phyloP scores from a whole-genome alignment of 2,888 invertebrate genomes.

The Drosophila cracens region DNA sequence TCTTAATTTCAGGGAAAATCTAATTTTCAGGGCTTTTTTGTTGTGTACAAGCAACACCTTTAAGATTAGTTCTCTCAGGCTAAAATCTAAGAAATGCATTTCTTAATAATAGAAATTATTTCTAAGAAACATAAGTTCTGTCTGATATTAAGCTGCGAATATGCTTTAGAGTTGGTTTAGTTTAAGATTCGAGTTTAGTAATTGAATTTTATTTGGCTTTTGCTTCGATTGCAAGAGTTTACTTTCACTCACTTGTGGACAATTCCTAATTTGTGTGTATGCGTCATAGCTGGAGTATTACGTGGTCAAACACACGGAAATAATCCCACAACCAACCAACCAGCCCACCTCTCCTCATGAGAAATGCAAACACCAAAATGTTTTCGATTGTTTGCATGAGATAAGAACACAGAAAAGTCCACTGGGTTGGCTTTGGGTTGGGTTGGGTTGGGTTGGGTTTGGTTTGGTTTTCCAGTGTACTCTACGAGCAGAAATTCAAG shows the following conservation, averaged over 20 bases:
- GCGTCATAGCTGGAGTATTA: neutral
- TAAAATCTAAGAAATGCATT: neutral
- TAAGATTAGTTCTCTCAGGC: neutral
- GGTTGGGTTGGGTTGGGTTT: neutral
- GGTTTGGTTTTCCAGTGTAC: neutral
- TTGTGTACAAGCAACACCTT: too few species aligned
- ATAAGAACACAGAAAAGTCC: slow-evolving; percentile 38
- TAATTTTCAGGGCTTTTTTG: too few species aligned
- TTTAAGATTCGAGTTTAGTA: neutral
- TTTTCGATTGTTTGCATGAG: slow-evolving; percentile 40
- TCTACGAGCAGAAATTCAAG: neutral
- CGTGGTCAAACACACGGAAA: neutral
- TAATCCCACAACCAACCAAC: slow-evolving; percentile 29
- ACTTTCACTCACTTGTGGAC: neutral
- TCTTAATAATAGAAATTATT: too few species aligned
- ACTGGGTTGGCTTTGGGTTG: neutral
- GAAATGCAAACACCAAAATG: neutral
- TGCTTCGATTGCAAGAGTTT: neutral
- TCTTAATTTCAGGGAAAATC: neutral
- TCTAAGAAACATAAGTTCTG: neutral
- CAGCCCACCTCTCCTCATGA: slow-evolving; percentile 42
- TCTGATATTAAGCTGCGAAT: neutral
- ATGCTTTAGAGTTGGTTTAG: neutral
- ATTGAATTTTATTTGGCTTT: neutral
- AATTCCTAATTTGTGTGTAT: neutral